phyloP scores from a whole-genome alignment of 2,888 invertebrate genomes.

The Archaeoteleia sp. region DNA sequence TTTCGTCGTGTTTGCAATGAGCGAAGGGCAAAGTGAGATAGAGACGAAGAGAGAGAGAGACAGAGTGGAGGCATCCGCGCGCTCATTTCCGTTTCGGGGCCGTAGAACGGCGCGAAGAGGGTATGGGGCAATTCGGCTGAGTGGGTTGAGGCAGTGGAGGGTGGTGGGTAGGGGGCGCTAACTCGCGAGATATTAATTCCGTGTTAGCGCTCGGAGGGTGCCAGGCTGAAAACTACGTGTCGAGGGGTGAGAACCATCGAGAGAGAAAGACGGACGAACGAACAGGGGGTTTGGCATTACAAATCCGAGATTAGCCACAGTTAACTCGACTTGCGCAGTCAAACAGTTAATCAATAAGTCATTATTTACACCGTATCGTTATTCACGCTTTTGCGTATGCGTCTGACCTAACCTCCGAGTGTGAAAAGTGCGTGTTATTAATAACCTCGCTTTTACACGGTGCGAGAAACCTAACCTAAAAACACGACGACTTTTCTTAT shows the following conservation, averaged over 20 bases:
- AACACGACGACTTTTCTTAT: not conserved
- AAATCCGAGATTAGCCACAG: constrained; percentile 75
- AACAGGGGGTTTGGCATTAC: constrained; percentile 70
- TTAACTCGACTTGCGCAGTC: constrained; percentile 75
- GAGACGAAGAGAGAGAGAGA: constrained; percentile 16
- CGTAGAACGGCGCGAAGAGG: constrained; percentile 56
- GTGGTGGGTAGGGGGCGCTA: constrained; percentile 61
- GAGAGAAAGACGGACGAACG: constrained; percentile 42
- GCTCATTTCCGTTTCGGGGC: constrained; percentile 73
- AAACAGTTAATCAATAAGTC: constrained; percentile 75
- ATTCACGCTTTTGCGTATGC: constrained; percentile 16
- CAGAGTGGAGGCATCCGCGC: constrained; percentile 72
- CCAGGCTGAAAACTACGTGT: constrained; percentile 69
- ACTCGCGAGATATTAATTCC: constrained; percentile 76
- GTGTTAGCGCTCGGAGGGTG: constrained; percentile 73
- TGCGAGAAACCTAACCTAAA: too few species aligned
- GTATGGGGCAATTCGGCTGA: constrained; percentile 9
- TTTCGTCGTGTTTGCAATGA: constrained; percentile 43
- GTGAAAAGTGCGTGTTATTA: too few species aligned
- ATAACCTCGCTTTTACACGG: too few species aligned
- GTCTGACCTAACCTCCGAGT: not conserved
- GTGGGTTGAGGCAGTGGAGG: constrained; percentile 23
- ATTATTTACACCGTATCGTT: constrained; percentile 70
- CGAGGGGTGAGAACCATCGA: constrained; percentile 55
- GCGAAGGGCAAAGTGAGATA: constrained; percentile 4